Evolutionary conservation across 2,797 vertebrate genomes (phyloP).

Genomic region (Paratrypauchen microcephalus): DNA sequence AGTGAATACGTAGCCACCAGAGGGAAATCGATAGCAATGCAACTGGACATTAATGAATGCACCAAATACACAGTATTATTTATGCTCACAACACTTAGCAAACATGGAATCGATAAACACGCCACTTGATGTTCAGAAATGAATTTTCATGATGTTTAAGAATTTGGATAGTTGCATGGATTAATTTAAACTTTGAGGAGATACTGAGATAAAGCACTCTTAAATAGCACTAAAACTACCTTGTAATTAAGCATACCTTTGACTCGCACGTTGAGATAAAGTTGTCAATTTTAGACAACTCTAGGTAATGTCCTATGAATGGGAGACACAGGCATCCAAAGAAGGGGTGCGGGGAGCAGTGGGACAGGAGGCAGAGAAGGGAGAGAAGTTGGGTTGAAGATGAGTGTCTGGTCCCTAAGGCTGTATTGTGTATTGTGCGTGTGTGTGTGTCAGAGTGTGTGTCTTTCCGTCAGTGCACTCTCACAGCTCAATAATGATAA

Average conservation of each 20-base stretch:
- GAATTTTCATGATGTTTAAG: neutral
- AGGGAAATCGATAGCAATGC: slow-evolving; percentile 5
- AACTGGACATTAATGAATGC: slow-evolving; percentile 19
- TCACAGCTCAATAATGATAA: slow-evolving; percentile 76
- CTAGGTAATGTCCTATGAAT: slow-evolving; percentile 35
- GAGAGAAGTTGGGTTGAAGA: slow-evolving; percentile 53
- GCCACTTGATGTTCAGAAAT: no score
- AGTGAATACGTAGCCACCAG: slow-evolving; percentile 13
- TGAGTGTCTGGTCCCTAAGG: slow-evolving; percentile 67
- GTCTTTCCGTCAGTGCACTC: slow-evolving; percentile 47
- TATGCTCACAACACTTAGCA: slow-evolving; percentile 3
- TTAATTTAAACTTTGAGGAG: neutral
- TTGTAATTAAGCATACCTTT: slow-evolving; percentile 6
- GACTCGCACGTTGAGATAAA: neutral
- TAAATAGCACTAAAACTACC: neutral
- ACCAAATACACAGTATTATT: slow-evolving; percentile 3
- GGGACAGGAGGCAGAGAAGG: slow-evolving; percentile 11
- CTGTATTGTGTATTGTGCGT: slow-evolving; percentile 33
- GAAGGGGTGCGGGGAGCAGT: slow-evolving; percentile 22
- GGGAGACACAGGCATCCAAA: slow-evolving; percentile 36
- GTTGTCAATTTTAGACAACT: slow-evolving; percentile 27
- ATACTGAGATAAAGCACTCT: neutral
- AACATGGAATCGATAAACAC: neutral
- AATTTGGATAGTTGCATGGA: neutral
- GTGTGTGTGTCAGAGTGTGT: slow-evolving; percentile 27